Evolutionary conservation across 2,888 invertebrate genomes (phyloP), one percentile per base, ranked within the genome.

Genomic region (Hypena proboscidalis): DNA sequence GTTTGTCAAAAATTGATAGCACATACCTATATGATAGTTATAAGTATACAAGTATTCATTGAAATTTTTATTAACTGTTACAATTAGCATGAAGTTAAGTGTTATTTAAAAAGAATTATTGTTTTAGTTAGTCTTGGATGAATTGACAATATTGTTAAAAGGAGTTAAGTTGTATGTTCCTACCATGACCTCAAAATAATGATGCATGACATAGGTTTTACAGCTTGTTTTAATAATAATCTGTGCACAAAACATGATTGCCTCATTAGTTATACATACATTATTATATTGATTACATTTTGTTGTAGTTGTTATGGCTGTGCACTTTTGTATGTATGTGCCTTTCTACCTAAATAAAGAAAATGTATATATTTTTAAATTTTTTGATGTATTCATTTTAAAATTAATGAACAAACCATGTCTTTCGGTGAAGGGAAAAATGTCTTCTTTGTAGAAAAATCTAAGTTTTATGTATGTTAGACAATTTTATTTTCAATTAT

Each of bases 21-120:
- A 36, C 31, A 37, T 64, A 61, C 43, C 27, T 43, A 7, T 65
- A 65, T 62, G 33, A 37, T 64, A 61, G 46, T 27, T 43, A 7
- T 65, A 65, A 65, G 62, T 37, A 22, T 40, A 36, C 48, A 50
- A 50, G 21, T 42, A 32, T 19, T 27, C 40, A 36, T 23, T 33
- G 11, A 42, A 50, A 15, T 41, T 55, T 19, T 14, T 20, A 22
- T 11, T 32, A 21, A 4, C 21, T 33, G 25, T 10, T 29, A 29
- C 22, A 8, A 4, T 30, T 1, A 2, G n/a, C n/a, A n/a, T n/a
- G n/a, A n/a, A n/a, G n/a, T n/a, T n/a, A n/a, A n/a, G n/a, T n/a
- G n/a, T n/a, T n/a, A n/a, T n/a, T n/a, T n/a, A n/a, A n/a, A n/a
- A n/a, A n/a, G n/a, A n/a, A n/a, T n/a, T n/a, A n/a, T n/a, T n/a